phyloP scores from a whole-genome alignment of 2,113 vertebrate genomes.

The Lepus americanus region DNA sequence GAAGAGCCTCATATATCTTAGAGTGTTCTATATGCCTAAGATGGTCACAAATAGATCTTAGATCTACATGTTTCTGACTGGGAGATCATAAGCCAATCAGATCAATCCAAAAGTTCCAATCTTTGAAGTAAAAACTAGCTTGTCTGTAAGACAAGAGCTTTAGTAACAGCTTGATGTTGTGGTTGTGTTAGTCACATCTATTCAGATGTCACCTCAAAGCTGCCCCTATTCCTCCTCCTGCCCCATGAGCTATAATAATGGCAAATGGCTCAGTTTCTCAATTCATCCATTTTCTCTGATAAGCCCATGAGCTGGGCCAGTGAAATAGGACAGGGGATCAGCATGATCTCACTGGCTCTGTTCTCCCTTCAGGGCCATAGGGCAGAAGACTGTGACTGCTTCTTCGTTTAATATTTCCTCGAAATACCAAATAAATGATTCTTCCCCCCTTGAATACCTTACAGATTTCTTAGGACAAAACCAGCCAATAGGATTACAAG shows the following conservation, averaged over 20 bases:
- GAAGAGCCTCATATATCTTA: neutral
- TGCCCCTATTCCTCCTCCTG: neutral
- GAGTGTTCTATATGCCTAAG: neutral
- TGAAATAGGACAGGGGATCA: neutral
- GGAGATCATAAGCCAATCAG: neutral
- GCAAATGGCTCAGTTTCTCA: neutral
- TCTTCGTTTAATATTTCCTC: neutral
- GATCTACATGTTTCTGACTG: neutral
- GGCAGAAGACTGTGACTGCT: neutral
- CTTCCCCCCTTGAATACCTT: neutral
- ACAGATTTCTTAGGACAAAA: neutral
- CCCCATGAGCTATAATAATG: neutral
- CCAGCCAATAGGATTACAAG: neutral
- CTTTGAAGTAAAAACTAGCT: neutral
- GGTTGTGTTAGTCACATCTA: too few relatives aligned
- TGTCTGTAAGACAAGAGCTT: neutral
- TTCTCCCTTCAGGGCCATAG: neutral
- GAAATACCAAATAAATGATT: neutral
- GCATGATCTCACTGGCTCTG: neutral
- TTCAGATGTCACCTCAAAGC: neutral
- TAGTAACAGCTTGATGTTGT: neutral
- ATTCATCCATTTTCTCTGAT: neutral
- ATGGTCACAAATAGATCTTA: neutral
- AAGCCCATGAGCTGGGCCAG: neutral
- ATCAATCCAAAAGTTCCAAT: neutral